phyloP scores from a whole-genome alignment of 1,140 invertebrate species.

The Xylocopa sonorina region DNA sequence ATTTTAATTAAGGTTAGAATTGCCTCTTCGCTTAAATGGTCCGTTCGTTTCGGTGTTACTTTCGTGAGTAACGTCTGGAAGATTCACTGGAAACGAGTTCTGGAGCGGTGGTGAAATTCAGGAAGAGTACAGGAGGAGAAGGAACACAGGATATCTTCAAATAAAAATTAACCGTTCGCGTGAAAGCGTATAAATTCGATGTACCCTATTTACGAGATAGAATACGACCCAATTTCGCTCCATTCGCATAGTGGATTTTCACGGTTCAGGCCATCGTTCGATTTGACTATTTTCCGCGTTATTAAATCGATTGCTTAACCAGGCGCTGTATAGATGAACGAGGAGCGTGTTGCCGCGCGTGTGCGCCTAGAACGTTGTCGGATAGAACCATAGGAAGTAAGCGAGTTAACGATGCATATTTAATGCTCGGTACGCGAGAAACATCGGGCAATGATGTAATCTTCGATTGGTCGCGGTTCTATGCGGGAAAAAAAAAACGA shows the following conservation, averaged over 20 bases:
- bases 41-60: neutral
- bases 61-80: neutral
- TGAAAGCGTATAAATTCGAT: constrained; percentile 72
- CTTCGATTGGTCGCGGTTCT: constrained; percentile 17
- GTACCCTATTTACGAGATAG: no score
- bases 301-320: constrained; percentile 14
- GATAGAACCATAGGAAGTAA: neutral
- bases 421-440: constrained; percentile 3
- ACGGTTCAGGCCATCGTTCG: neutral
- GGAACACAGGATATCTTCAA: constrained; percentile 17
- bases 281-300: constrained; percentile 38
- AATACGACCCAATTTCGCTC: constrained; percentile 32
- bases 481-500: constrained; percentile 4
- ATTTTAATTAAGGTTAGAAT: neutral
- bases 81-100: neutral
- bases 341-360: neutral
- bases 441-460: constrained; percentile 41
- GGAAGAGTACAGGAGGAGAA: neutral
- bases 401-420: constrained; percentile 11
- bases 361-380: no score
- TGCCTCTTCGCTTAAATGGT: neutral
- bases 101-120: neutral
- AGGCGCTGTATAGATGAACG: neutral
- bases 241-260: constrained; percentile 33
- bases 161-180: neutral